These are phyloP conservation scores for Liopterus haemorrhoidalis DNA, from an alignment of 2,888 invertebrate species.

Conservation along the genomic window DNA sequence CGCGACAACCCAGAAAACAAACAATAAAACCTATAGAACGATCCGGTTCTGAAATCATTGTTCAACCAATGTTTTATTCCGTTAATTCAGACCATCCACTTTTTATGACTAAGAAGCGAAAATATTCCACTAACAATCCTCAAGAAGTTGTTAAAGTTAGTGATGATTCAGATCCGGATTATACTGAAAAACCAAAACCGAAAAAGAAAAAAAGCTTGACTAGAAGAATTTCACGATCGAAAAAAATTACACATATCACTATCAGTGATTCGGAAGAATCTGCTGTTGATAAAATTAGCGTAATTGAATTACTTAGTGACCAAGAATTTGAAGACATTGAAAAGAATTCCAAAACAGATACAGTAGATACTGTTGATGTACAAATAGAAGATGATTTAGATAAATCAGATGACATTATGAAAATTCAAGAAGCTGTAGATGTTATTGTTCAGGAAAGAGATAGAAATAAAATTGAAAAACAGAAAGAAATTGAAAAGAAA, in stretches of 20 bases:
- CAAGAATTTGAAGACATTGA: slow-evolving; percentile 11
- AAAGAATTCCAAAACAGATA: background rate
- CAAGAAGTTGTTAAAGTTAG: slow-evolving; percentile 40
- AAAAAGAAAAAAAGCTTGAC: slow-evolving; percentile 16
- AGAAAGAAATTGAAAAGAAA: slow-evolving; percentile 16
- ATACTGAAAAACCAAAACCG: slow-evolving; percentile 24
- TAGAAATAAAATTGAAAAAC: background rate
- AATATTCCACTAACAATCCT: too few species aligned
- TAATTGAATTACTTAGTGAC: slow-evolving; percentile 17
- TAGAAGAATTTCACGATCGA: slow-evolving; percentile 24
- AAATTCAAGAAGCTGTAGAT: slow-evolving; percentile 31
- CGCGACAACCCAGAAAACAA: slow-evolving; percentile 41
- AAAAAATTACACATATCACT: slow-evolving; percentile 19
- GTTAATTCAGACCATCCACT: background rate
- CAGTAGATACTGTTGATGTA: slow-evolving; percentile 9
- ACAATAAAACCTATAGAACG: slow-evolving; percentile 43
- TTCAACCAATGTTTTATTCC: slow-evolving; percentile 19
- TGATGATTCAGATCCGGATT: slow-evolving; percentile 37
- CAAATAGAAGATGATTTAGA: slow-evolving; percentile 7
- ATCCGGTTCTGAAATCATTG: slow-evolving; percentile 42
- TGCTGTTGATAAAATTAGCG: too few species aligned
- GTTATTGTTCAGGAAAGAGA: background rate
- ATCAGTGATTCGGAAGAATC: slow-evolving; percentile 35
- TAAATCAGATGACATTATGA: slow-evolving; percentile 31
- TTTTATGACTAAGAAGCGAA: slow-evolving; percentile 4